Evolutionary conservation across 2,113 vertebrate genomes (phyloP).

Genomic region (Eira barbara): DNA sequence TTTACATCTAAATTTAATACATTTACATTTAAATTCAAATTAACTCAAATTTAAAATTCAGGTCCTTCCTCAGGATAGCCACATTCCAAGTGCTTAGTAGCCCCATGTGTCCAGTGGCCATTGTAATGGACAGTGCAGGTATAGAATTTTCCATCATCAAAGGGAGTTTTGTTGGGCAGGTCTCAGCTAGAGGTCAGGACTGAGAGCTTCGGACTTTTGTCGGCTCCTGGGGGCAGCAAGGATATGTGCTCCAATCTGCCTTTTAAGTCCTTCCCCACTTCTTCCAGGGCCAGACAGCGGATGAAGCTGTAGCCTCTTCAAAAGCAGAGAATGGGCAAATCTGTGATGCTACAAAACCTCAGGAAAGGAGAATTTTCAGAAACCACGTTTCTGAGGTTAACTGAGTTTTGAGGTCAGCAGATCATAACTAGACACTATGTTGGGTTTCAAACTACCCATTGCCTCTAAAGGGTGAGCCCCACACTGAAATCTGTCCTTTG

Average conservation of each 20-base stretch:
- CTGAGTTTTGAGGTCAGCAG: neutral
- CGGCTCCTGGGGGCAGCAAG: neutral
- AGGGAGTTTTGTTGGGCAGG: neutral
- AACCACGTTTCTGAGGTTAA: neutral
- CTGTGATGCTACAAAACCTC: neutral
- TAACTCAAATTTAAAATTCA: neutral
- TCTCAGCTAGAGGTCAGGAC: neutral
- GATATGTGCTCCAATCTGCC: fast-evolving
- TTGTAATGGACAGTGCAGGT: fast-evolving
- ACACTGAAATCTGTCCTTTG: neutral
- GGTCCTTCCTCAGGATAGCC: neutral
- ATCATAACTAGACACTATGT: neutral
- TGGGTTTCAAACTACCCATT: neutral
- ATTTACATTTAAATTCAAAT: too few species aligned
- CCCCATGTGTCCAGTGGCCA: neutral
- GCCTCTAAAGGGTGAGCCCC: neutral
- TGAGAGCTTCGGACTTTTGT: neutral
- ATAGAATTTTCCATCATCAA: neutral
- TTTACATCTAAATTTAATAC: neutral
- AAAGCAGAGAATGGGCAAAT: neutral
- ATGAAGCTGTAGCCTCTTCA: neutral
- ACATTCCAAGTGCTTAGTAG: neutral
- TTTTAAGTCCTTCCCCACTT: neutral
- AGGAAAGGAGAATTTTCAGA: neutral
- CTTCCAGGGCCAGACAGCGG: neutral